Percentiles rank a stretch among this genome's conserved stretches.
phyloP scores from a whole-genome alignment of 1,140 invertebrate genomes.

The Saccostrea echinata region DNA sequence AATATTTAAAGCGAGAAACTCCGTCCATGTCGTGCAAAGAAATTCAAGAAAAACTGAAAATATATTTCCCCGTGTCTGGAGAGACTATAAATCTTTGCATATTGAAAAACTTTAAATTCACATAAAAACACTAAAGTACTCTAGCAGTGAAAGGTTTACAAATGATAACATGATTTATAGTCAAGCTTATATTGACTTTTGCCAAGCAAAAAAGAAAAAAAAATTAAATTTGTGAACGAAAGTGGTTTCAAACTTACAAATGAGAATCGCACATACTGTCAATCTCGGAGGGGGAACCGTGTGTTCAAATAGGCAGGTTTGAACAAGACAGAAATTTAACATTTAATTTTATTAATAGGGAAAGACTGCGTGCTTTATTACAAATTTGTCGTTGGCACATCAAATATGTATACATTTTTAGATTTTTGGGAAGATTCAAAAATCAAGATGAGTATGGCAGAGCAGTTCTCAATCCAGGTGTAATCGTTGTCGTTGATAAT shows the following conservation, averaged over 20 bases:
- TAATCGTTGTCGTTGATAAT: too few relatives aligned
- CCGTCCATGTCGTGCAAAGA: too few relatives aligned
- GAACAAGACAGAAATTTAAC: neutral
- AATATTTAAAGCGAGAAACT: too few relatives aligned
- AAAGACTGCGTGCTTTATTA: neutral
- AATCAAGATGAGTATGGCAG: neutral
- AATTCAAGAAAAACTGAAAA: too few relatives aligned
- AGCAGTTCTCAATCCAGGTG: too few relatives aligned
- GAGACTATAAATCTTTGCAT: neutral
- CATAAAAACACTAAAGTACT: too few relatives aligned
- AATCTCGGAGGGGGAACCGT: neutral
- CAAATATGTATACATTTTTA: neutral
- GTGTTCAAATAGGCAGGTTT: neutral
- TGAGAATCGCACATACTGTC: neutral
- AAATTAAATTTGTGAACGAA: neutral
- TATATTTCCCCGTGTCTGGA: too few relatives aligned
- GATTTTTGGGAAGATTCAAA: neutral
- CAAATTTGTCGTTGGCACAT: neutral
- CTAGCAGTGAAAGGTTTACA: neutral
- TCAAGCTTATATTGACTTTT: neutral
- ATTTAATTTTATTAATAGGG: neutral
- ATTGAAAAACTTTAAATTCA: constrained; percentile 7
- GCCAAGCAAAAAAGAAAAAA: neutral
- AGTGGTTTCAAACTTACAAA: neutral
- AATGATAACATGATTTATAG: neutral